Base-by-base conservation (phyloP, 2,888 invertebrate species). In the Kuschelorhynchus macadamiae region DNA sequence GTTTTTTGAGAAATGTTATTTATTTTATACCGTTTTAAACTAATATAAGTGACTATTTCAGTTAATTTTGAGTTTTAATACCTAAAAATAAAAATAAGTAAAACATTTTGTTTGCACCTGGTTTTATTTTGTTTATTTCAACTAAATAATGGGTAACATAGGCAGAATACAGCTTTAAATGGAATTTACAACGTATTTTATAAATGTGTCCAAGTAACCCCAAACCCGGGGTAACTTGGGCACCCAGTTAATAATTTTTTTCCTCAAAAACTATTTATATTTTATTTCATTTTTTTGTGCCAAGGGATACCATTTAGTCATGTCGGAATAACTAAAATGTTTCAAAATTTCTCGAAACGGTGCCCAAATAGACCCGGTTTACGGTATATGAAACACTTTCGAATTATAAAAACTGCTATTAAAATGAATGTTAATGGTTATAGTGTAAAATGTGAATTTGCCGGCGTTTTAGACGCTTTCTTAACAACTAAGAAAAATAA, bases 51-150 rank as follows among this genome's bases (percentile, higher is more conserved):
- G 9, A 46, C 1, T 18, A 46, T 18, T 46, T 46, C 21, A 2
- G 8, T 21, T 46, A 17, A 20, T 17, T 46, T 46, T 46, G 11
- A 18, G 46, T 46, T 46, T 46, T 46, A 18, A 16, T 20, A 9
- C 46, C n/a, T 20, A 46, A 46, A 46, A 20, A 46, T 18, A 21
- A 46, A 12, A 30, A 49, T 7, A 25, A 25, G 25, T 36, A 36
- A 3, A 36, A 36, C 11, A 11, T n/a, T 36, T 36, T 3, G 11
- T 36, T 11, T n/a, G 12, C n/a, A n/a, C n/a, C n/a, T n/a, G n/a
- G n/a, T n/a, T n/a, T n/a, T n/a, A n/a, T n/a, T n/a, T n/a, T n/a
- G n/a, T n/a, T n/a, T n/a, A n/a, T n/a, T 32, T 32, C 32, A 32
- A 8, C 32, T 32, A 32, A 32, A 36, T 36, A 36, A 2, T 4